phyloP scores from a whole-genome alignment of 2,797 vertebrate genomes.

The Darevskia mixta region DNA sequence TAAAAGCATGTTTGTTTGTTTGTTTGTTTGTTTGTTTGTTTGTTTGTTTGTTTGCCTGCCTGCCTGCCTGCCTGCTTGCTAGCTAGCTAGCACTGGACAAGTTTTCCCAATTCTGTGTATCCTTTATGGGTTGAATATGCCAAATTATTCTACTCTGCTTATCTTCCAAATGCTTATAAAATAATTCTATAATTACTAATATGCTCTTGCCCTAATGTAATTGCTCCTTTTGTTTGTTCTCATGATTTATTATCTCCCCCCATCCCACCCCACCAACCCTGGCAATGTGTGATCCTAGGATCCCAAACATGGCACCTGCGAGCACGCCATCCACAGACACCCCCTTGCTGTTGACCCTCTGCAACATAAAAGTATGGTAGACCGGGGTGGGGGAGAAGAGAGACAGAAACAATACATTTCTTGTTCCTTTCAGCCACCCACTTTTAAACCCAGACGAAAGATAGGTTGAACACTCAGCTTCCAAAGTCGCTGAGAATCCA shows the following conservation, averaged over 20 bases:
- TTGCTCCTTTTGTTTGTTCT: neutral
- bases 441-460: neutral
- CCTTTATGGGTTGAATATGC: neutral
- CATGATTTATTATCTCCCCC: neutral
- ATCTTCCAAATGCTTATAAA: neutral
- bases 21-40: too few species aligned
- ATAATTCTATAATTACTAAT: neutral
- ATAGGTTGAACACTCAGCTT: neutral
- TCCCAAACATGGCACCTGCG: too few species aligned
- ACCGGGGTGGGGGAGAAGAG: too few species aligned
- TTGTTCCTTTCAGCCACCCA: neutral
- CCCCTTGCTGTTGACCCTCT: neutral
- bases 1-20: neutral
- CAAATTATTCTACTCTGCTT: neutral
- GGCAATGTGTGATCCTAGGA: too few species aligned
- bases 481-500: neutral
- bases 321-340: too few species aligned
- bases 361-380: neutral
- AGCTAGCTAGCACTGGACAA: neutral
- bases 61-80: too few species aligned
- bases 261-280: neutral
- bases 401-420: neutral
- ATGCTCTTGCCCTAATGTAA: neutral
- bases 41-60: too few species aligned
- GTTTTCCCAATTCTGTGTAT: neutral